phyloP scores from a whole-genome alignment of 2,113 vertebrate genomes.

The Leptobrachium ailaonicum region DNA sequence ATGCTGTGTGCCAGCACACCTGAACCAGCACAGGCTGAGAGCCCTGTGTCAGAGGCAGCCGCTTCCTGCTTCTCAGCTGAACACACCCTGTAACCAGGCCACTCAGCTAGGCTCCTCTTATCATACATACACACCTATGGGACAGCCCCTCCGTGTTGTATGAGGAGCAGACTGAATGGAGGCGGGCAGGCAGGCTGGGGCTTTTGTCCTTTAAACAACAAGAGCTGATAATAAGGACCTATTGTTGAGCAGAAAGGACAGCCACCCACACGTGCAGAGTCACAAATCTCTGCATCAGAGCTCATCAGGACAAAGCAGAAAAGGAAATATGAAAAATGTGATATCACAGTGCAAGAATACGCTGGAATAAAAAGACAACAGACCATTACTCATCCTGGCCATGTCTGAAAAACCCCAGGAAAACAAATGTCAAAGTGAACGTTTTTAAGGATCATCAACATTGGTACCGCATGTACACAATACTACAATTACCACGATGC shows the following conservation, averaged over 20 bases:
- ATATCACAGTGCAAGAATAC: too few species aligned
- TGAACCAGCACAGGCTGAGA: slow-evolving; percentile 56
- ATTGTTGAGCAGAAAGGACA: slow-evolving; percentile 43
- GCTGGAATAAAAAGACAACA: too few species aligned
- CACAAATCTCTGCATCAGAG: slow-evolving; percentile 7
- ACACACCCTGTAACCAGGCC: slow-evolving; percentile 71
- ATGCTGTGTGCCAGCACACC: slow-evolving; percentile 63
- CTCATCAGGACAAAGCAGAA: background rate
- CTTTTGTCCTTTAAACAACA: slow-evolving; percentile 26
- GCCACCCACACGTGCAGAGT: slow-evolving; percentile 29
- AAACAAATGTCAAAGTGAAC: too few species aligned
- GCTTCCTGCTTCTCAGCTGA: slow-evolving; percentile 73
- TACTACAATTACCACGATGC: too few species aligned
- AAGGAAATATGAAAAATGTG: too few species aligned
- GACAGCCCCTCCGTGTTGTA: slow-evolving; percentile 49
- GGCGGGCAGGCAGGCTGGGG: background rate
- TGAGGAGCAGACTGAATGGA: slow-evolving; percentile 17
- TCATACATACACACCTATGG: slow-evolving; percentile 70
- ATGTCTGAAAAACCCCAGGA: too few species aligned
- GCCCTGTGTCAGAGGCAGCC: slow-evolving; percentile 55
- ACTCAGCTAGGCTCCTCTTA: slow-evolving; percentile 67
- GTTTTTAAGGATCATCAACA: too few species aligned
- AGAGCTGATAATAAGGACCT: slow-evolving; percentile 4
- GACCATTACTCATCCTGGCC: too few species aligned
- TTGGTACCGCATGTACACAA: too few species aligned